Evolutionary conservation across 2,888 invertebrate genomes (phyloP).

Genomic region (Tineola bisselliella): DNA sequence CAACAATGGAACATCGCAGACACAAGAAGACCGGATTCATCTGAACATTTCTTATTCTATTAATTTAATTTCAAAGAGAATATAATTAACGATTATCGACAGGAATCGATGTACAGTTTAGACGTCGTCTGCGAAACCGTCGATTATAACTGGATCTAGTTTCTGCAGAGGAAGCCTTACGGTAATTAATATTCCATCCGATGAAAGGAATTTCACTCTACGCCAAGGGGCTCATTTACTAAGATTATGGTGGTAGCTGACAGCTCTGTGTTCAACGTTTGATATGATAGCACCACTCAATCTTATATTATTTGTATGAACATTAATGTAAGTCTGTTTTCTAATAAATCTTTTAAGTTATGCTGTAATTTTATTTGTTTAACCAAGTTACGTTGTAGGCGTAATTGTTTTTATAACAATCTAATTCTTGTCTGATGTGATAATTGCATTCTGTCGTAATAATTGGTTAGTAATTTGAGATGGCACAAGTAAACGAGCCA

Average conservation of each 20-base stretch:
- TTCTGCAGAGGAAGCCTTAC: constrained; percentile 13
- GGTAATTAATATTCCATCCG: constrained; percentile 16
- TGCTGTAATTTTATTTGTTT: not conserved
- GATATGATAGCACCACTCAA: not conserved
- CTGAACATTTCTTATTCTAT: constrained; percentile 10
- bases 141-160: constrained; percentile 14
- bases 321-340: not conserved
- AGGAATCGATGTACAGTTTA: constrained; percentile 9
- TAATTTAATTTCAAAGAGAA: constrained; percentile 14
- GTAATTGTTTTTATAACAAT: not conserved
- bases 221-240: constrained; percentile 13
- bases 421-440: not conserved
- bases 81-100: constrained; percentile 14
- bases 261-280: constrained; percentile 4
- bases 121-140: constrained; percentile 12
- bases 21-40: constrained; percentile 4
- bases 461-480: constrained; percentile 7
- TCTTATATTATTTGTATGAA: not conserved
- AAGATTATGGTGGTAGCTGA: constrained; percentile 11
- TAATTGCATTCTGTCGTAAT: not conserved
- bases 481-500: not conserved
- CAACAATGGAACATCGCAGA: constrained; percentile 22
- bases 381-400: not conserved
- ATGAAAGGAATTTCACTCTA: constrained; percentile 15
- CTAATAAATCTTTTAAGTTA: constrained; percentile 1